These are phyloP conservation scores for Chaetogeoica ovagalla DNA, from an alignment of 2,888 invertebrate genomes.

Conservation along the genomic window DNA sequence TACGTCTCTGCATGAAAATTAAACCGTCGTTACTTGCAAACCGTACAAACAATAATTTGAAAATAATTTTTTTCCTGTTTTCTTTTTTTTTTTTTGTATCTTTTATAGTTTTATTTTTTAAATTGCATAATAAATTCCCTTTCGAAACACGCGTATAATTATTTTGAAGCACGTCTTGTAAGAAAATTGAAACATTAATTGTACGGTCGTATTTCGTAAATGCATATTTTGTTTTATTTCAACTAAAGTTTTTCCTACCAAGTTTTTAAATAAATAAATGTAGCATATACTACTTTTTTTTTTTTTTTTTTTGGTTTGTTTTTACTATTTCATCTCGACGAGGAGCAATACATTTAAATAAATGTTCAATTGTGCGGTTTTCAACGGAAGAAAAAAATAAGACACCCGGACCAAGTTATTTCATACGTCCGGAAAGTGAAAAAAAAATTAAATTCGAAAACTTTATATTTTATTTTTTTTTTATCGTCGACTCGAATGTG, in stretches of 20 bases:
- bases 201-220: constrained; percentile 18
- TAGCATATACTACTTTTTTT: constrained; percentile 25
- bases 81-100: background rate
- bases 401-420: constrained; percentile 41
- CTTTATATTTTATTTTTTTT: constrained; percentile 49
- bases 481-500: constrained; percentile 38
- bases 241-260: constrained; percentile 20
- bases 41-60: background rate
- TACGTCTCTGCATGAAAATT: background rate
- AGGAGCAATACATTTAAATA: constrained; percentile 50
- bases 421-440: constrained; percentile 43
- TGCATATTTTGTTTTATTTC: constrained; percentile 31
- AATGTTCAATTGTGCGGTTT: constrained; percentile 49
- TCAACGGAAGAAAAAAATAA: constrained; percentile 34
- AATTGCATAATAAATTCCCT: background rate
- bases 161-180: background rate
- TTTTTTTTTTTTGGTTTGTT: too few species aligned
- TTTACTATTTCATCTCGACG: constrained; percentile 36
- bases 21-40: background rate
- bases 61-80: too few species aligned
- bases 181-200: constrained; percentile 37
- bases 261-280: constrained; percentile 48
- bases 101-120: background rate
- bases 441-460: constrained; percentile 47
- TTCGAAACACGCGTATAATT: background rate